phyloP scores from a whole-genome alignment of 2,113 vertebrate species.

The Calonectris borealis region DNA sequence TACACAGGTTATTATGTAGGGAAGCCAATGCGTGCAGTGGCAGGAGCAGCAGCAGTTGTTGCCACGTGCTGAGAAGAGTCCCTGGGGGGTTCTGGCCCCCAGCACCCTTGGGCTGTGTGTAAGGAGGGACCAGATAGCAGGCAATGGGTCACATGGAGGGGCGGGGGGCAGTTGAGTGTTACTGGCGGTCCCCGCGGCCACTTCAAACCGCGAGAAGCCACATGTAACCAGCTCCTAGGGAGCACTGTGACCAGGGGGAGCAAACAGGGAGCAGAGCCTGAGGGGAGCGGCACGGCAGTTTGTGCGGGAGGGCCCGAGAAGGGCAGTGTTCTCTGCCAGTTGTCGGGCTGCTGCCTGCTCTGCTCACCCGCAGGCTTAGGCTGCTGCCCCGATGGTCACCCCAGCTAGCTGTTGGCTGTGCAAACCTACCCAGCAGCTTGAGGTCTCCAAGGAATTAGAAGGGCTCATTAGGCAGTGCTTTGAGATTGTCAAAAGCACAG shows the following conservation, averaged over 20 bases:
- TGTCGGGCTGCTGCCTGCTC: not conserved
- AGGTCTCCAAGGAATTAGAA: not conserved
- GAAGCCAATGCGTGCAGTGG: not conserved
- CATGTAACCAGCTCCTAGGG: not conserved
- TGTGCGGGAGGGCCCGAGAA: not conserved
- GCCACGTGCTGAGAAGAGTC: not conserved
- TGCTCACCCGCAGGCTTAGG: not conserved
- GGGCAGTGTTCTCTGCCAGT: not conserved
- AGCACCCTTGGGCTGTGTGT: not conserved
- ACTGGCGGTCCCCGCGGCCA: rapidly evolving
- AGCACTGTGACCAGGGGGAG: not conserved
- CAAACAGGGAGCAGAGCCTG: not conserved
- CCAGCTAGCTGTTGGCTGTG: not conserved
- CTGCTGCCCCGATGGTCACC: not conserved
- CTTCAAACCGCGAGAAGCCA: not conserved
- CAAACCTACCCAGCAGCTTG: not conserved
- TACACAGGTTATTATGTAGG: not conserved
- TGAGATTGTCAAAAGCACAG: not conserved
- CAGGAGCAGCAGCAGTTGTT: not conserved
- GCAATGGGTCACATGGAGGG: not conserved
- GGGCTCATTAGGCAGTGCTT: not conserved
- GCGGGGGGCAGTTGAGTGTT: not conserved
- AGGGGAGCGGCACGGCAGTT: not conserved
- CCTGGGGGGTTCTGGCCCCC: not conserved
- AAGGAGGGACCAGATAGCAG: not conserved